These are phyloP conservation scores for Hestina assimilis DNA, from an alignment of 1,140 invertebrate species.

Conservation along the genomic window DNA sequence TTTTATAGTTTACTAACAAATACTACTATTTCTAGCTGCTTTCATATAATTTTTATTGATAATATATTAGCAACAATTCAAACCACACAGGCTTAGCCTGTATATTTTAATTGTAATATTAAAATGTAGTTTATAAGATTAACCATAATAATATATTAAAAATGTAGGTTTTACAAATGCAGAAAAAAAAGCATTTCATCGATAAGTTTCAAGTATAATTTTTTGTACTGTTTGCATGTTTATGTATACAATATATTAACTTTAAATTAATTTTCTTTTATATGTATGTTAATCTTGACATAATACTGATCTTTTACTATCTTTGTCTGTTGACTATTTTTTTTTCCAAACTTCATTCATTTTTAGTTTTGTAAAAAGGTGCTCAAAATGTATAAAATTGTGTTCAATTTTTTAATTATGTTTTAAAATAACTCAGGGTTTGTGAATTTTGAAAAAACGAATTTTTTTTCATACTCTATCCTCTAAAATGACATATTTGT, in stretches of 20 bases:
- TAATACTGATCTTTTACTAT: background rate
- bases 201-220: background rate
- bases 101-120: too few relatives aligned
- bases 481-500: too few relatives aligned
- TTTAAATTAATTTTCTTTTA: constrained; percentile 12
- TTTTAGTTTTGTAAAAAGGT: background rate
- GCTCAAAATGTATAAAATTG: constrained; percentile 1
- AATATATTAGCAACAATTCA: too few relatives aligned
- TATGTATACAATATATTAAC: background rate
- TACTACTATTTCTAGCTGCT: too few relatives aligned
- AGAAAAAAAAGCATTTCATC: too few relatives aligned
- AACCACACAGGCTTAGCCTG: too few relatives aligned
- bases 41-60: too few relatives aligned
- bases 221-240: constrained; percentile 10
- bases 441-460: background rate
- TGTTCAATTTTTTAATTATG: background rate
- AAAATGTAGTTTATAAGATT: too few relatives aligned
- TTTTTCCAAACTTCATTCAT: constrained; percentile 25
- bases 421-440: background rate
- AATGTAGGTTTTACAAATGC: too few relatives aligned
- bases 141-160: too few relatives aligned
- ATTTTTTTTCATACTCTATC: background rate
- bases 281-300: constrained; percentile 6
- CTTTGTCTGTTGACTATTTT: constrained; percentile 16
- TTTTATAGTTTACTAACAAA: too few relatives aligned